Evolutionary conservation across 2,888 invertebrate species (phyloP).

Genomic region (Scelioninae gen. 1): DNA sequence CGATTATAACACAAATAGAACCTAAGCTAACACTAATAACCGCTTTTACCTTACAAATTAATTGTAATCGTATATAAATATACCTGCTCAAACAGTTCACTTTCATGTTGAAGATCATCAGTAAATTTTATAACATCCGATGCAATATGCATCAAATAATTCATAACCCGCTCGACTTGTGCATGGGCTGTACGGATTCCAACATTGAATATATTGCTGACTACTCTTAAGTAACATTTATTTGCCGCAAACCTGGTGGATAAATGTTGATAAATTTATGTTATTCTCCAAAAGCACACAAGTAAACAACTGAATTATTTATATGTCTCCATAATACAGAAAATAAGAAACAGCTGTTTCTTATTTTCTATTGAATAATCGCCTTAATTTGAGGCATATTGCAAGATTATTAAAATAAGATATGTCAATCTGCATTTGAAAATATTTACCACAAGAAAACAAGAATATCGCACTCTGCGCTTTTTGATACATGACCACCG

Average conservation of each 20-base stretch:
- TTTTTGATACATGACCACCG: not conserved
- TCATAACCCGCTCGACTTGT: not conserved
- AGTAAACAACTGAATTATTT: too few relatives aligned
- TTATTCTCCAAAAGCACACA: not conserved
- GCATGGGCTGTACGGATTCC: not conserved
- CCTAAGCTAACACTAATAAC: too few relatives aligned
- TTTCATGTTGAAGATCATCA: not conserved
- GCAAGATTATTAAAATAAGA: too few relatives aligned
- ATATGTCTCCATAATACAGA: not conserved
- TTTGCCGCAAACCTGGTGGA: not conserved
- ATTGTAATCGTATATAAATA: too few relatives aligned
- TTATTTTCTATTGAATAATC: too few relatives aligned
- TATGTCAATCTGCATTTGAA: not conserved
- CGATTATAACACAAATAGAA: too few relatives aligned
- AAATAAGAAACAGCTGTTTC: too few relatives aligned
- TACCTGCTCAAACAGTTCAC: too few relatives aligned
- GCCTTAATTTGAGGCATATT: too few relatives aligned
- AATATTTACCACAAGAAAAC: conserved; percentile 12
- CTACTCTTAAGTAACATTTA: not conserved
- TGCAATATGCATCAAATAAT: not conserved
- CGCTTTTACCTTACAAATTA: too few relatives aligned
- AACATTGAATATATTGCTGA: not conserved
- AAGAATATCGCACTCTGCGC: conserved; percentile 3
- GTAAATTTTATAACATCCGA: not conserved
- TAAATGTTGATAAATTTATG: not conserved